Evolutionary conservation across 2,888 invertebrate genomes (phyloP), one percentile per base, ranked within the genome.

Genomic region (Limnephilus marmoratus): DNA sequence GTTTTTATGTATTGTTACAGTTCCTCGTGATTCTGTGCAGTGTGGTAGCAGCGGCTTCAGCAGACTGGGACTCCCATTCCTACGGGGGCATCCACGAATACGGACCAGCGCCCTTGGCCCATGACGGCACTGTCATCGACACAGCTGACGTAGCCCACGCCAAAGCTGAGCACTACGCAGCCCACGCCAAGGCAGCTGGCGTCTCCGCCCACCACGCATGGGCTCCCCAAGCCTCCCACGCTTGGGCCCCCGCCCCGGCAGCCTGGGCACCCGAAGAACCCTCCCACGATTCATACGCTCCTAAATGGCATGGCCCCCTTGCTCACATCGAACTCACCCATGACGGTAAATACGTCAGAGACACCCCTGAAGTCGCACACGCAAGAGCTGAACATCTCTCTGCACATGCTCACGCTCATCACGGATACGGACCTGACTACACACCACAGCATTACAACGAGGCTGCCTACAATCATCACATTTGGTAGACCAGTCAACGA

Each of bases 331-430:
- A 96, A 94, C 95, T 96, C 13, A 96, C 96, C 94, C 95, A 95
- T 1, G 97, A 97, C 94, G 96, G 96, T 94, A 95, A 96, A 93
- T 95, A 95, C 94, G 94, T 96, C 81, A 94, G 97, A 85, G 97
- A 97, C 94, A 96, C 96, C 15, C 96, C 96, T 2, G 96, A 96
- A 94, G 96, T 96, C 3, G 96, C 96, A 29, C 96, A 96, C 95
- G 96, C 96, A 3, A 96, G 95, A 93, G 96, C 96, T 18, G 96
- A 96, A 0, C 96, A 96, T 93, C 94, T 95, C 24, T 96, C 96
- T 0, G 96, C 96, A 80, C 95, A 96, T 94, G 96, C 96, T 92
- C 96, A 96, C 92, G 96, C 96, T 31, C 85, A 85, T 45, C 85
- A 90, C 41, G 83, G 83, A 12, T 87, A 85, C n/a, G 80, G 81